These are phyloP conservation scores for Pollenia amentaria DNA, from an alignment of 2,888 invertebrate genomes.

Conservation along the genomic window DNA sequence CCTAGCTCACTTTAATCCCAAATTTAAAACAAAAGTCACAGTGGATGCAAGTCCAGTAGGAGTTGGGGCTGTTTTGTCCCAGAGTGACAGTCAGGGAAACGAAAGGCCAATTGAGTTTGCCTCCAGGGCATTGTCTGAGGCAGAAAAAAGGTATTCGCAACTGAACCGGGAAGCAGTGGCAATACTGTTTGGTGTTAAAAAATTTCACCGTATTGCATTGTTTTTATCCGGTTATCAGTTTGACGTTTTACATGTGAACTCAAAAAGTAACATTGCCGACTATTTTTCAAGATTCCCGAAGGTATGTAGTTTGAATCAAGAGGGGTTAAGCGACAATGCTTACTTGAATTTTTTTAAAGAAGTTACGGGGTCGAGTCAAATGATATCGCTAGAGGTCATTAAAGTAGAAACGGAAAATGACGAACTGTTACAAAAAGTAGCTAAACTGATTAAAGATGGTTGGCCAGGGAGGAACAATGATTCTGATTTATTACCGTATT, in stretches of 20 bases:
- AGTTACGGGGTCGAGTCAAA: too few relatives aligned
- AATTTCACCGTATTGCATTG: slow-evolving; percentile 79
- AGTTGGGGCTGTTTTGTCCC: slow-evolving; percentile 79
- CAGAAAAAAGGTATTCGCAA: slow-evolving; percentile 20
- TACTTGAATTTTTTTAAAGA: not conserved
- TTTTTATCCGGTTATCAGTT: slow-evolving; percentile 75
- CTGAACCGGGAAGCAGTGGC: slow-evolving; percentile 5
- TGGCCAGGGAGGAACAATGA: slow-evolving; percentile 50
- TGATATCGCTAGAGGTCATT: not conserved
- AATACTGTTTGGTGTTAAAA: slow-evolving; percentile 78
- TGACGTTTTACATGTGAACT: slow-evolving; percentile 73
- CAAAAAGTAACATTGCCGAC: slow-evolving; percentile 74
- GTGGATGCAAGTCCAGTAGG: slow-evolving; percentile 76
- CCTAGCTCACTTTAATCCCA: slow-evolving; percentile 75
- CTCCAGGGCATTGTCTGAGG: not conserved
- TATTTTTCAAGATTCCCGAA: slow-evolving; percentile 74
- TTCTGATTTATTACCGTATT: slow-evolving; percentile 46
- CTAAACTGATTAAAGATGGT: not conserved
- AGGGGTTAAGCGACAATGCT: not conserved
- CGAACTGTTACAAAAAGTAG: slow-evolving; percentile 18
- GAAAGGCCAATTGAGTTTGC: slow-evolving; percentile 32
- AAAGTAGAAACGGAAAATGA: not conserved
- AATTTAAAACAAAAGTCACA: slow-evolving; percentile 52
- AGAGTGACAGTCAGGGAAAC: slow-evolving; percentile 78
- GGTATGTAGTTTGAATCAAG: not conserved